Base-by-base conservation (phyloP, 2,797 vertebrate genomes). In the Babyrousa celebensis region DNA sequence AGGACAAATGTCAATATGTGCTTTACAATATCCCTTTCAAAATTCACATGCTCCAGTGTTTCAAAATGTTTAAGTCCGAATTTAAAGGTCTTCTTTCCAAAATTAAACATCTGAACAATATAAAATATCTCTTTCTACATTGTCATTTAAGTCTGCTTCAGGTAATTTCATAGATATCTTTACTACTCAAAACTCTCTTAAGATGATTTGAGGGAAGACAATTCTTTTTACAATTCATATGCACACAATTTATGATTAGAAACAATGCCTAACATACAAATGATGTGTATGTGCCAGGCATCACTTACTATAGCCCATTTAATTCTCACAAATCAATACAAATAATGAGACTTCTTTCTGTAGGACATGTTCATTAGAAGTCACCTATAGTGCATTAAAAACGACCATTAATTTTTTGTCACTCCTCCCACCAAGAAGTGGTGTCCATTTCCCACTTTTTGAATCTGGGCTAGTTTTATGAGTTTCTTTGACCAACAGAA, bases 111-210 rank as follows among this genome's bases (percentile, higher is more conserved):
- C 4, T 92, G 3, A 85, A 88, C 56, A 94, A 75, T 85, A 65
- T 25, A 91, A 79, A 93, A 68, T 9, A 54, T 4, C 20, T 94
- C 88, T 71, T 32, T 29, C 43, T 78, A 29, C 60, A 71, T 74
- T 86, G 82, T 89, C 91, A 80, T 67, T 87, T 92, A 92, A 12
- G n/a, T 70, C 67, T 78, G 36, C 60, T 60, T 80, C 72, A 43
- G 12, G 27, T 25, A 75, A 84, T 80, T 91, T 87, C 74, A n/a
- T 7, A 93, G 32, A 23, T 75, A 86, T 18, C 80, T 92, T 95
- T 91, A 89, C 80, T 89, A 92, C 23, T 82, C 74, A 96, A 92
- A 80, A 85, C 62, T 63, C 40, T 91, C 71, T 94, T 54, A 86
- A 48, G 27, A 92, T 86, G 36, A 86, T 56, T 23, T 80, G 52